Percentiles rank a stretch among this genome's conserved stretches.
Evolutionary conservation across 2,888 invertebrate genomes (phyloP).

Genomic region (Allacma fusca): DNA sequence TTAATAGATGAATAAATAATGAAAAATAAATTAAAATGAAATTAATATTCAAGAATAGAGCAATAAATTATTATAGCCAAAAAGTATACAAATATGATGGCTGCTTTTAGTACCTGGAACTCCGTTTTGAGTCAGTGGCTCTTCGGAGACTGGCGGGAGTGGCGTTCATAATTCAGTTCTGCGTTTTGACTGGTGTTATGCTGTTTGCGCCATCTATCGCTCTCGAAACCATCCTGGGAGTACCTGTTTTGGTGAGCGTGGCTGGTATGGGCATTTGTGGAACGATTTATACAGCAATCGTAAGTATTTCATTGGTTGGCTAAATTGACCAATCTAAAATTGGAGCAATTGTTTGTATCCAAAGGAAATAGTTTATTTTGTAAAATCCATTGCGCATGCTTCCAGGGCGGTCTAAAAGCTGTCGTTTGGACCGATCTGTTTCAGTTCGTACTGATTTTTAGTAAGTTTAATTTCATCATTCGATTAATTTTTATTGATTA

Average conservation of each 20-base stretch:
- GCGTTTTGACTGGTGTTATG: constrained; percentile 61
- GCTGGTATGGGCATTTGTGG: constrained; percentile 60
- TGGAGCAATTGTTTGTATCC: background rate
- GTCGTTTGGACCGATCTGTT: constrained; percentile 56
- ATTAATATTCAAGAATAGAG: background rate
- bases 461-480: constrained; percentile 18
- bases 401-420: constrained; percentile 54
- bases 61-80: background rate
- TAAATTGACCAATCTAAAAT: too few relatives aligned
- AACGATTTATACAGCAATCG: constrained; percentile 65
- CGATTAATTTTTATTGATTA: too few relatives aligned
- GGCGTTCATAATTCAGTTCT: constrained; percentile 56
- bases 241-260: constrained; percentile 62
- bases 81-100: background rate
- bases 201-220: constrained; percentile 63
- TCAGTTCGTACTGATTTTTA: constrained; percentile 50
- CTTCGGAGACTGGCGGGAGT: constrained; percentile 53
- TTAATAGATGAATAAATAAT: too few relatives aligned
- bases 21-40: too few relatives aligned
- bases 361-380: background rate
- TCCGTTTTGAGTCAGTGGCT: constrained; percentile 51
- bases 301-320: constrained; percentile 61
- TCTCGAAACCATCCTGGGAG: constrained; percentile 52
- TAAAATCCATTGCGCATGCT: too few relatives aligned
- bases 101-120: constrained; percentile 53